phyloP scores from a whole-genome alignment of 2,888 invertebrate genomes.

The Falcaria lacertinaria region DNA sequence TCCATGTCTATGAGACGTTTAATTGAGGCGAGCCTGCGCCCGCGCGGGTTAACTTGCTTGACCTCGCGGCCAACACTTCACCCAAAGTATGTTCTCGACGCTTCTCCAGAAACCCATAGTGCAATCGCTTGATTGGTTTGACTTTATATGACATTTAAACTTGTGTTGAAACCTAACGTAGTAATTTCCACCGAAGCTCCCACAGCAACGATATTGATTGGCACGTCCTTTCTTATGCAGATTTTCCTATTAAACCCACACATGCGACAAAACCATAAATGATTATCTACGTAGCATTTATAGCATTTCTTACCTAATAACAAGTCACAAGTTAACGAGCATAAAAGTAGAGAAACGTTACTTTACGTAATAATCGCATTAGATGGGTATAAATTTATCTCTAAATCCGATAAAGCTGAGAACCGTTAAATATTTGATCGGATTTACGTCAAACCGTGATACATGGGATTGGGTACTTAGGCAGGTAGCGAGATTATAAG shows the following conservation, averaged over 20 bases:
- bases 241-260: slow-evolving; percentile 19
- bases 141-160: slow-evolving; percentile 17
- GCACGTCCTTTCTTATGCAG: slow-evolving; percentile 20
- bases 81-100: neutral
- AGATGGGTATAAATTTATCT: slow-evolving; percentile 49
- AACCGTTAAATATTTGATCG: slow-evolving; percentile 73
- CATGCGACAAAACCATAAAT: slow-evolving; percentile 13
- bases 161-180: slow-evolving; percentile 16
- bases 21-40: slow-evolving; percentile 49
- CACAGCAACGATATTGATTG: slow-evolving; percentile 20
- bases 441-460: slow-evolving; percentile 70
- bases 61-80: slow-evolving; percentile 19
- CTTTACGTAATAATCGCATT: slow-evolving; percentile 59
- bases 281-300: slow-evolving; percentile 20
- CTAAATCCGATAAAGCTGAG: slow-evolving; percentile 46
- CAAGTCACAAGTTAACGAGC: slow-evolving; percentile 21
- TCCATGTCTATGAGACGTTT: slow-evolving; percentile 38
- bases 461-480: slow-evolving; percentile 39
- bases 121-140: slow-evolving; percentile 37
- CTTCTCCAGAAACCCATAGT: slow-evolving; percentile 1
- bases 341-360: slow-evolving; percentile 33
- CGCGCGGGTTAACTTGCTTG: slow-evolving; percentile 41
- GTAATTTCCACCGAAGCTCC: slow-evolving; percentile 18
- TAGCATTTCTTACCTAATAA: slow-evolving; percentile 30
- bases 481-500: slow-evolving; percentile 23